These are phyloP conservation scores for Gnathonemus longibarbis DNA, from an alignment of 2,113 vertebrate species.

Conservation along the genomic window DNA sequence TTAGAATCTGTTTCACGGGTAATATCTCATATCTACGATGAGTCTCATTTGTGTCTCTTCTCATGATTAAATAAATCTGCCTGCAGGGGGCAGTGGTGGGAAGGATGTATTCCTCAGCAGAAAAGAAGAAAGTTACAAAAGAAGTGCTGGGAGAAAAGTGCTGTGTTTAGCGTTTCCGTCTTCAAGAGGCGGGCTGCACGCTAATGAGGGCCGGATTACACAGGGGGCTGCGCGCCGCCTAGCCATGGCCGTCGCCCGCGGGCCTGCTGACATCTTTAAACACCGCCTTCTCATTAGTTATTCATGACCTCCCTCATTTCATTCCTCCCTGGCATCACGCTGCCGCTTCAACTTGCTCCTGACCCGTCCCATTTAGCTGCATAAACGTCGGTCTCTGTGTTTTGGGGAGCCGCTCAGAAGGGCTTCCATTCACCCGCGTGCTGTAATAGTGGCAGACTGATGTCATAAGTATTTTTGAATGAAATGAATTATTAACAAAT, in stretches of 20 bases:
- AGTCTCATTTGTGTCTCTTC: not conserved
- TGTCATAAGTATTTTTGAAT: slow-evolving; percentile 41
- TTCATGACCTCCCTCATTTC: not conserved
- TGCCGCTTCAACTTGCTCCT: slow-evolving; percentile 35
- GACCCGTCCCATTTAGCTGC: slow-evolving; percentile 41
- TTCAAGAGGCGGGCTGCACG: slow-evolving; percentile 40
- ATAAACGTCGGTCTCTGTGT: slow-evolving; percentile 27
- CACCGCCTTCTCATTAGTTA: slow-evolving; percentile 32
- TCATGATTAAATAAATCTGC: not conserved
- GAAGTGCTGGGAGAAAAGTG: slow-evolving; percentile 33
- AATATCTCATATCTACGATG: not conserved
- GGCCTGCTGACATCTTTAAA: slow-evolving; percentile 56
- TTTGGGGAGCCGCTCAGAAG: slow-evolving; percentile 36
- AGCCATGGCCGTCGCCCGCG: slow-evolving; percentile 33
- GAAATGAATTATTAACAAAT: slow-evolving; percentile 21
- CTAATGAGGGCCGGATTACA: slow-evolving; percentile 50
- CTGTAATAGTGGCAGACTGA: not conserved
- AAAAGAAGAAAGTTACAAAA: slow-evolving; percentile 30
- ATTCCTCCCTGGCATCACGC: slow-evolving; percentile 30
- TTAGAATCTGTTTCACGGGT: not conserved
- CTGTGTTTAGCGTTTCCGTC: slow-evolving; percentile 46
- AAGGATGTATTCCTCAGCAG: slow-evolving; percentile 20
- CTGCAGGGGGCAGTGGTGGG: slow-evolving; percentile 28
- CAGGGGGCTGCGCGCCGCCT: slow-evolving; percentile 34
- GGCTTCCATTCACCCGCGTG: slow-evolving; percentile 28